Percentiles rank a stretch among this genome's conserved stretches.
Evolutionary conservation across 2,888 invertebrate genomes (phyloP).

Genomic region (Luperina testacea): DNA sequence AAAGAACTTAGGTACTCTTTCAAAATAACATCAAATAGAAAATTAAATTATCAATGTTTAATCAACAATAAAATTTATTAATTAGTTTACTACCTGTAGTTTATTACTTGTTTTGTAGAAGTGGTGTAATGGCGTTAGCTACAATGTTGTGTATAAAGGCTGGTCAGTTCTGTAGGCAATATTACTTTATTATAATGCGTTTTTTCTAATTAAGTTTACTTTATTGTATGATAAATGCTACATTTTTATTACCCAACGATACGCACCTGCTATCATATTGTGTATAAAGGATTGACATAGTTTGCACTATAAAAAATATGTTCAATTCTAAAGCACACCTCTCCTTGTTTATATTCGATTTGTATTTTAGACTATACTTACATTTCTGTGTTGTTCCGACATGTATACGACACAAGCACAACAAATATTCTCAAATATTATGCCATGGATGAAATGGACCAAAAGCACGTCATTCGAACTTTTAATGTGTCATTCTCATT

Average conservation of each 20-base stretch:
- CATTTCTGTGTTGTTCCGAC: neutral
- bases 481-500: neutral
- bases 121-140: neutral
- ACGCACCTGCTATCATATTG: conserved; percentile 14
- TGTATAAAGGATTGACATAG: neutral
- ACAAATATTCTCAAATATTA: neutral
- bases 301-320: neutral
- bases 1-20: neutral
- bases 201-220: conserved; percentile 36
- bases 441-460: neutral
- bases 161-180: conserved; percentile 41
- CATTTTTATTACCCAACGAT: conserved; percentile 9
- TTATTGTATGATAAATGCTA: conserved; percentile 27
- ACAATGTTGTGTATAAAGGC: conserved; percentile 40
- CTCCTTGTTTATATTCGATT: neutral
- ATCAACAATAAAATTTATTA: neutral
- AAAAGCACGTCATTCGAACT: neutral
- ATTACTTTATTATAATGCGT: conserved; percentile 30
- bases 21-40: neutral
- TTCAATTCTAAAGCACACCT: neutral
- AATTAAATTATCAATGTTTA: neutral
- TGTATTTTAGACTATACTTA: neutral
- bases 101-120: conserved; percentile 12
- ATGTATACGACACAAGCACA: neutral
- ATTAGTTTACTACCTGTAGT: neutral